phyloP scores from a whole-genome alignment of 2,888 invertebrate genomes.

The Shargacucullia verbasci region DNA sequence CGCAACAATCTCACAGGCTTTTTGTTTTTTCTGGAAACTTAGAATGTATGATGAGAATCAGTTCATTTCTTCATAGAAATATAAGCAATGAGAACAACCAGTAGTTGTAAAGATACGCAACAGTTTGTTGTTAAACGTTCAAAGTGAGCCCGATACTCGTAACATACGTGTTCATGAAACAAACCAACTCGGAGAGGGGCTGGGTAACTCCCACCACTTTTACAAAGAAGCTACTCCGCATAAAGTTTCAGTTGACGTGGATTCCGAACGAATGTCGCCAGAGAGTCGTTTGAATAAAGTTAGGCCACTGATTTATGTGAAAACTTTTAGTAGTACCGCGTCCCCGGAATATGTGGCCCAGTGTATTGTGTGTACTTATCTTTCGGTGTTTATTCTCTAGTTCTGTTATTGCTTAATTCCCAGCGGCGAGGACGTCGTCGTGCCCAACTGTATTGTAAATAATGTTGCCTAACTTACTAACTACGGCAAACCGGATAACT shows the following conservation, averaged over 20 bases:
- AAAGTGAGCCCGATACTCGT: constrained; percentile 55
- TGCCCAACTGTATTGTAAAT: constrained; percentile 52
- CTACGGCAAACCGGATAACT: constrained; percentile 25
- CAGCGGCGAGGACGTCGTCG: constrained; percentile 64
- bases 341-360: constrained; percentile 76
- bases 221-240: constrained; percentile 76
- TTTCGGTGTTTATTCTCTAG: constrained; percentile 73
- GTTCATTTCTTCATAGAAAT: no score
- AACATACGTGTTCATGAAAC: constrained; percentile 68
- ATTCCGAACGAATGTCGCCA: constrained; percentile 85
- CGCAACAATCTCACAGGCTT: no score
- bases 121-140: constrained; percentile 53
- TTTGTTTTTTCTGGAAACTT: no score
- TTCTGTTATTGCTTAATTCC: constrained; percentile 74
- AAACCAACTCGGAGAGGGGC: constrained; percentile 62
- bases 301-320: constrained; percentile 86
- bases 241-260: constrained; percentile 82
- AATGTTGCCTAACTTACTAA: constrained; percentile 48
- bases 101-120: constrained; percentile 46
- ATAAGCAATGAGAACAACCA: constrained; percentile 19
- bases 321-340: constrained; percentile 77
- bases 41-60: no score
- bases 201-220: constrained; percentile 71
- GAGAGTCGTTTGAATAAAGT: constrained; percentile 89
- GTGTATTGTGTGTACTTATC: constrained; percentile 77